phyloP scores from a whole-genome alignment of 2,113 vertebrate genomes.

The Etheostoma cragini region DNA sequence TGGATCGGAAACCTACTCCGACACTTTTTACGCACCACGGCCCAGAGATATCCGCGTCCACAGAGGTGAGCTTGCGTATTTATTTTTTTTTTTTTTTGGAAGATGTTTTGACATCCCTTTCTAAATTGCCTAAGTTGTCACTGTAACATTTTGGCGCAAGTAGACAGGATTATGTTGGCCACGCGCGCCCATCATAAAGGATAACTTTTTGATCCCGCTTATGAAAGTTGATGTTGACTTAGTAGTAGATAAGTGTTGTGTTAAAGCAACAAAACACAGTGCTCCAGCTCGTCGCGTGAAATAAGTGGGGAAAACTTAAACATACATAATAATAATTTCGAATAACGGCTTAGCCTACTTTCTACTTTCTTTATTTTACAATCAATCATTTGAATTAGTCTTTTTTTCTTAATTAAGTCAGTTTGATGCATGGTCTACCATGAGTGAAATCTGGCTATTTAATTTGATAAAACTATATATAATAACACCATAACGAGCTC shows the following conservation, averaged over 20 bases:
- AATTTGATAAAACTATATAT: background rate
- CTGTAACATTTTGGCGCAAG: slow-evolving; percentile 53
- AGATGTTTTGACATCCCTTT: slow-evolving; percentile 76
- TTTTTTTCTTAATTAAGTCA: background rate
- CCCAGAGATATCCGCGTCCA: slow-evolving; percentile 66
- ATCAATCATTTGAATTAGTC: background rate
- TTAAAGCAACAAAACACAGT: slow-evolving; percentile 46
- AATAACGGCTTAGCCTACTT: background rate
- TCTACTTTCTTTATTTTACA: background rate
- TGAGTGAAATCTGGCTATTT: background rate
- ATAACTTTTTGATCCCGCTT: slow-evolving; percentile 10
- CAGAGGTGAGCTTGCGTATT: slow-evolving; percentile 75
- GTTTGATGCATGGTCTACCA: background rate
- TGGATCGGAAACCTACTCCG: slow-evolving; percentile 28
- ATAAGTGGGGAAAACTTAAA: background rate
- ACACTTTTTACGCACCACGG: slow-evolving; percentile 60
- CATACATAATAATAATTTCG: background rate
- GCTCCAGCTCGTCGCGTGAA: background rate
- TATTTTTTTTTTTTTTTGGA: background rate
- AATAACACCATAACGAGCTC: background rate
- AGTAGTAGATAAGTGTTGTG: slow-evolving; percentile 66
- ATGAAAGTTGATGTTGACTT: slow-evolving; percentile 47
- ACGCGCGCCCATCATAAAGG: background rate
- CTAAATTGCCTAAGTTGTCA: slow-evolving; percentile 65
- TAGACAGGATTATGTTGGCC: background rate